Base-by-base conservation (phyloP, 2,888 invertebrate genomes). In the Nebria salina region DNA sequence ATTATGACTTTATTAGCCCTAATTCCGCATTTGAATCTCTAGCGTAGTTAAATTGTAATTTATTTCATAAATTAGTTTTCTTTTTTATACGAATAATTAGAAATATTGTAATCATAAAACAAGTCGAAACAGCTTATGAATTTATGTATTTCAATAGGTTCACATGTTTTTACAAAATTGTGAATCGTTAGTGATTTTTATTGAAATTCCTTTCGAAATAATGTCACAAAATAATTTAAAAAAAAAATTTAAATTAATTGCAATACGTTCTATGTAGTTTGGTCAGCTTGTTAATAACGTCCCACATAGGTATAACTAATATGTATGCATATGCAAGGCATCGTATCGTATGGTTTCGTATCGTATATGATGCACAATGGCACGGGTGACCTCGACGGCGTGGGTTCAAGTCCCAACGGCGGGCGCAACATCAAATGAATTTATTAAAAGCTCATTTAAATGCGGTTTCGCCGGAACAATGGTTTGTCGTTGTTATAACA, bases 371-470 rank as follows among this genome's bases (percentile, higher is more conserved):
- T 41, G 20, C 73, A 41, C 72, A 72, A 66, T 66, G 70, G 26
- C 15, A 26, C 70, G 26, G 25, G 20, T 70, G 70, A 70, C 70
- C 70, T 70, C 70, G 70, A 34, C 70, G 70, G 70, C 75, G 64
- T 68, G 81, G 75, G 75, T 77, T 65, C 75, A 76, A 66, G 42
- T 72, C 73, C 81, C 66, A 70, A 82, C 82, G 83, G 83, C 83
- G 83, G 83, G 81, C 80, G 82, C 81, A 77, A 82, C 77, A 82
- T 83, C 83, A 82, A 82, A 83, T 83, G 84, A 83, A 84, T 84
- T 84, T 84, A 84, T 84, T 84, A 83, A 84, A 84, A 82, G 83
- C 83, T 81, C 83, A 83, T 83, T 84, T 84, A 83, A 84, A 84
- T 83, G 82, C 83, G 82, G 76, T 68, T 83, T 54, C 54, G 54